Base-by-base conservation (phyloP, 1,140 invertebrate genomes). In the Drosophila orena region DNA sequence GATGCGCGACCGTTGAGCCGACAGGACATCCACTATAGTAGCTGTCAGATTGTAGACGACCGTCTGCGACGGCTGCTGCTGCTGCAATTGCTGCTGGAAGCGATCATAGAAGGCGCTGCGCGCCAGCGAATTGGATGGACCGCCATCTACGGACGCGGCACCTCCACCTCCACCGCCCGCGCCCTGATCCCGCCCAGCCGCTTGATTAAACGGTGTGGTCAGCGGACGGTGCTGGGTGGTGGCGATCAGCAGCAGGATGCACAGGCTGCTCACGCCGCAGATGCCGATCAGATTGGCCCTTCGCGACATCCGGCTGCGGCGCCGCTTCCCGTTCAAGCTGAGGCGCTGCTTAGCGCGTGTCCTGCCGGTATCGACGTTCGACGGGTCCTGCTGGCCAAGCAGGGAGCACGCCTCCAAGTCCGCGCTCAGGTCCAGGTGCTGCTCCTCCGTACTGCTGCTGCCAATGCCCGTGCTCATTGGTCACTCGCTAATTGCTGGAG, bases 251-350 rank as follows among this genome's bases (percentile, higher is more conserved):
- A 94, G 91, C 77, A 94, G 92, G 88, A 94, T 93, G 93, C 93
- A 94, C 83, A 94, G 92, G 90, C 93, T 93, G 79, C 94, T 94
- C 62, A 94, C 93, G 85, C 93, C 93, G 92, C 93, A 94, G 92
- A 94, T 93, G 88, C 94, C 94, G 77, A 94, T 94, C 77, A 94
- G 93, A 92, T 94, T 94, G 64, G 94, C 92, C 89, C 93, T 91
- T 58, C 93, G 94, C 81, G 94, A 93, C 94, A 94, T 94, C 43
- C 80, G 74, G 72, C 65, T 91, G 65, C 83, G 81, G 66, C 90
- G 72, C 35, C 90, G 79, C 54, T 91, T 91, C 44, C 79, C 83
- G 65, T 81, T 81, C 50, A 90, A 77, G 61, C 79, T 85, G 53
- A 90, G 47, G 42, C 90, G 81, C 69, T 88, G 81, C 73, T 91